Evolutionary conservation across 2,113 vertebrate species (phyloP).

Genomic region (Oceanodroma tethys): DNA sequence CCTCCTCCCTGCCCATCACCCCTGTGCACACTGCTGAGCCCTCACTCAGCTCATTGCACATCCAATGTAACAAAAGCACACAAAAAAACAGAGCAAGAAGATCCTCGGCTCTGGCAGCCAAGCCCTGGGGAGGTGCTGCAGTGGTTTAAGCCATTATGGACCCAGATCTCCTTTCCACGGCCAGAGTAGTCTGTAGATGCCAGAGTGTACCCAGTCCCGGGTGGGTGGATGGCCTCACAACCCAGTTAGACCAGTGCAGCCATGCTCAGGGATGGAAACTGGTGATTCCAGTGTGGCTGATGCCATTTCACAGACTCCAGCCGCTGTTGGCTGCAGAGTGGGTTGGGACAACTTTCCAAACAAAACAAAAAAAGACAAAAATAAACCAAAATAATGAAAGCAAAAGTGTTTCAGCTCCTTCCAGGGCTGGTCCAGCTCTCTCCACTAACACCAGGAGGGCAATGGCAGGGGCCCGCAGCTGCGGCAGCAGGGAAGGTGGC

Average conservation of each 20-base stretch:
- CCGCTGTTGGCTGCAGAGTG: background rate
- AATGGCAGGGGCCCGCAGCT: background rate
- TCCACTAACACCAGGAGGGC: background rate
- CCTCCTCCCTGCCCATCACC: background rate
- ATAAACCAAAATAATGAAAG: background rate
- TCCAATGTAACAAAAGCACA: background rate
- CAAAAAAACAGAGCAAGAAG: background rate
- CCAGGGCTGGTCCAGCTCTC: background rate
- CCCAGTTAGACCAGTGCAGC: background rate
- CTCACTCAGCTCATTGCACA: background rate
- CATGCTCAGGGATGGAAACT: fast-evolving
- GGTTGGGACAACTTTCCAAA: background rate
- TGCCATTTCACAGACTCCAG: background rate
- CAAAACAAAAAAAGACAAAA: background rate
- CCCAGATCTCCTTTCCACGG: background rate
- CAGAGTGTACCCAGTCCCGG: fast-evolving
- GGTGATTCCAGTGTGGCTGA: background rate
- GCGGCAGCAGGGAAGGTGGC: background rate
- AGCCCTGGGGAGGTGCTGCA: background rate
- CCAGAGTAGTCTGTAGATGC: background rate
- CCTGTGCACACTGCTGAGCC: fast-evolving
- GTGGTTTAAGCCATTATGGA: background rate
- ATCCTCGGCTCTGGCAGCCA: background rate
- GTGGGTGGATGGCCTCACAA: background rate
- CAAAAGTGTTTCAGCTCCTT: background rate